Evolutionary conservation across 2,113 vertebrate species (phyloP), one percentile per base, ranked within the genome.

Genomic region (Scatophagus argus): DNA sequence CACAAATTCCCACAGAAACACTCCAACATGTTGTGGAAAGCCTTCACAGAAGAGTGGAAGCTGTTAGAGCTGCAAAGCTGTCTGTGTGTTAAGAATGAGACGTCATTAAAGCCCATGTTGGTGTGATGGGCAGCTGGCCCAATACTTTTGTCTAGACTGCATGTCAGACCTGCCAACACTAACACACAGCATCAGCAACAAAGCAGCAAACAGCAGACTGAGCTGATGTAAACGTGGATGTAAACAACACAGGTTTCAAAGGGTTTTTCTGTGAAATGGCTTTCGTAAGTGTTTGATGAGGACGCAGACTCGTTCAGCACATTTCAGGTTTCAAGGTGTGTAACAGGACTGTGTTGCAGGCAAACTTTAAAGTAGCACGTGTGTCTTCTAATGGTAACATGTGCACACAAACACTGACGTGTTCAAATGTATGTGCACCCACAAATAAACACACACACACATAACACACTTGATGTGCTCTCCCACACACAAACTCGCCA

Each of bases 401-500:
- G 19, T 36, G n/a, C 12, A 21, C 17, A 34, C 17, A 32, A 8
- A 21, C 16, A 29, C 25, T 8, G n/a, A n/a, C n/a, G n/a, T n/a
- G n/a, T n/a, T n/a, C n/a, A 52, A 31, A 66, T 31, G 11, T 62
- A 29, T 12, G 34, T 55, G 62, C 32, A 69, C 12, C 47, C 74
- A 76, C 75, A 70, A 38, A 73, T 34, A 58, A n/a, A 77, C 17
- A 66, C 21, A 71, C 38, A 76, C 64, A 71, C 55, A 19, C 36
- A 63, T 25, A 64, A 67, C 74, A 69, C 64, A 62, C 64, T 70
- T 46, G 31, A 61, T 59, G 61, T 51, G 25, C 52, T 79, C 60
- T 67, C 81, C 44, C 79, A 74, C 83, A 83, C 80, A 90, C 80
- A 74, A 5, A 74, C 65, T 61, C 77, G 68, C 25, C 27, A 83